phyloP scores from a whole-genome alignment of 2,888 invertebrate species.

The Andrena praecox region DNA sequence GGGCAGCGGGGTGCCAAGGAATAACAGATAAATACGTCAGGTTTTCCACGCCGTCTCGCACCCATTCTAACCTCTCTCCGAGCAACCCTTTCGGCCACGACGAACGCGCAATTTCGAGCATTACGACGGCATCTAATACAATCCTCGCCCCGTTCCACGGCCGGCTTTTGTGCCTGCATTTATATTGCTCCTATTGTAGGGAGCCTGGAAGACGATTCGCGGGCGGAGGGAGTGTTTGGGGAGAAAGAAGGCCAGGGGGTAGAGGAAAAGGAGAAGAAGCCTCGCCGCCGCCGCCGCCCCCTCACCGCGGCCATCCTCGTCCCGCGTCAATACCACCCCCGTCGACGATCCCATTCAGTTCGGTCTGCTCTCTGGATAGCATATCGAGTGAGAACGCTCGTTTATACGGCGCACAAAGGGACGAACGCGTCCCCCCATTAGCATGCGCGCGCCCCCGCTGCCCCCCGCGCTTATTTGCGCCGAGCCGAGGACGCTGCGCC shows the following conservation, averaged over 20 bases:
- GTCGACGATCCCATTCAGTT: constrained; percentile 64
- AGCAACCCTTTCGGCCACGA: constrained; percentile 32
- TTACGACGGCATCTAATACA: constrained; percentile 71
- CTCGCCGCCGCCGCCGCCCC: neutral
- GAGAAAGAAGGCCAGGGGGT: neutral
- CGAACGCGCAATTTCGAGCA: constrained; percentile 70
- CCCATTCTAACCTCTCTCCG: neutral
- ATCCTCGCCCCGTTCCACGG: constrained; percentile 62
- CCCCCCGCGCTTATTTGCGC: constrained; percentile 37
- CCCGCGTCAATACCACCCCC: constrained; percentile 59
- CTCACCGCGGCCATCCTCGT: constrained; percentile 38
- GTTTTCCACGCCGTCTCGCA: neutral
- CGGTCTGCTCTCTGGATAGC: constrained; percentile 55
- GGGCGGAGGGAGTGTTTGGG: neutral
- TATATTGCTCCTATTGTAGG: constrained; percentile 60
- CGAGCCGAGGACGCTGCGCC: neutral
- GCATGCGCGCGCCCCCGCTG: constrained; percentile 32
- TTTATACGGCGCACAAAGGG: constrained; percentile 65
- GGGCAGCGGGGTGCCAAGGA: no score
- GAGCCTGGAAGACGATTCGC: constrained; percentile 18
- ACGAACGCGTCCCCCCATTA: constrained; percentile 52
- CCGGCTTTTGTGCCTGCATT: constrained; percentile 65
- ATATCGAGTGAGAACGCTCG: constrained; percentile 68
- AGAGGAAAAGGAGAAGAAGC: constrained; percentile 27
- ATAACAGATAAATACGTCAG: constrained; percentile 16